Percentiles rank a stretch among this genome's conserved stretches.
Conservation (phyloP, 2,113 vertebrate species). For the Lontra canadensis region DNA sequence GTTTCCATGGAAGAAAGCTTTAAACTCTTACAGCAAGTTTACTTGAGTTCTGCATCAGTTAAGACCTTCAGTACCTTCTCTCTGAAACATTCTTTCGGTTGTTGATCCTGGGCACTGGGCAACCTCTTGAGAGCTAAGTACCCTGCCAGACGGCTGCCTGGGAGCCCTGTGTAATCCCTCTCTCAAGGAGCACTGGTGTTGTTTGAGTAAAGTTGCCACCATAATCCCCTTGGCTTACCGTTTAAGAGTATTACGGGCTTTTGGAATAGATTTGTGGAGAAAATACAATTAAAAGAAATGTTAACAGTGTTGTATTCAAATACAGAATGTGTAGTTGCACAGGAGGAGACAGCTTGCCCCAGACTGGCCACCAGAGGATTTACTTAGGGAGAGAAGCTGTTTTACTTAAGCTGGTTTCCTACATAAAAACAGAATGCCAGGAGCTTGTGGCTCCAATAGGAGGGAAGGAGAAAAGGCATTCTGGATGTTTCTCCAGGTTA, state of each 20-base stretch:
- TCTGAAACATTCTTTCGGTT: constrained; percentile 80
- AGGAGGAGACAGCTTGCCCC: constrained; percentile 58
- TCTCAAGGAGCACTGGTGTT: constrained; percentile 80
- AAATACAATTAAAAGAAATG: constrained; percentile 81
- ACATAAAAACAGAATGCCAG: constrained; percentile 32
- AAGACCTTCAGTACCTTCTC: constrained; percentile 67
- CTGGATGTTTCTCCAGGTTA: background rate
- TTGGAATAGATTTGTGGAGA: constrained; percentile 78
- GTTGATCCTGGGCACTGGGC: constrained; percentile 78
- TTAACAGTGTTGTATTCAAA: constrained; percentile 78
- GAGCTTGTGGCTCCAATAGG: background rate
- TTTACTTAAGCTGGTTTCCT: constrained; percentile 68
- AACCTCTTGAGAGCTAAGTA: constrained; percentile 81
- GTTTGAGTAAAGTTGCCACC: constrained; percentile 85
- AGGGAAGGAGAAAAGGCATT: background rate
- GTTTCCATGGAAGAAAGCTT: constrained; percentile 68
- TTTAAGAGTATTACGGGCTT: constrained; percentile 86
- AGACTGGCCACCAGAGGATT: constrained; percentile 45
- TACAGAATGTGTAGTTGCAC: constrained; percentile 62
- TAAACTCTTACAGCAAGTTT: constrained; percentile 73
- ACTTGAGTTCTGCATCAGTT: constrained; percentile 71
- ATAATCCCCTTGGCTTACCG: constrained; percentile 82
- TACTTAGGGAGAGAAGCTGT: constrained; percentile 30
- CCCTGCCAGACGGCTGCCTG: constrained; percentile 76
- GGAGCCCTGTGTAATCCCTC: constrained; percentile 82